Base-by-base conservation (phyloP, 1,140 invertebrate species). In the Physella acuta region DNA sequence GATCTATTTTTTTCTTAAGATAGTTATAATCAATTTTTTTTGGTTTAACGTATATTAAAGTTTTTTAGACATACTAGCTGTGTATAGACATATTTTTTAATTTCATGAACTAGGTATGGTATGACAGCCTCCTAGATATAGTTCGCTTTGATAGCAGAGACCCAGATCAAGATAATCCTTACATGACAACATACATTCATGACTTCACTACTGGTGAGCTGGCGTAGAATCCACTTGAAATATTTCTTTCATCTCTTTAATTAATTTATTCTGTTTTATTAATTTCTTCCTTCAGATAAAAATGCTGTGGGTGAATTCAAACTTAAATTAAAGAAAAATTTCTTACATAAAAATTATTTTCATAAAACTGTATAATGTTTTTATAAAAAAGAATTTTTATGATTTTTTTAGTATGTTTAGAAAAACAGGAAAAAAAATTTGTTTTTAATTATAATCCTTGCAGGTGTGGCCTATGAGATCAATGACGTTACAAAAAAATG, bases 401-500 rank as follows among this genome's bases (percentile, higher is more conserved):
- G 52, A 8, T 5, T 24, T 8, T 53, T 24, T 53, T 53, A 8
- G 5, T 8, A 8, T 14, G n/a, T 49, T 49, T 49, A 49, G 11
- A 14, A 49, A 14, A 14, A n/a, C 44, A 49, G n/a, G 44, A 14
- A 49, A 14, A 11, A 49, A 49, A 49, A 56, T 56, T 28, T 56
- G 20, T 44, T 44, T 11, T 44, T 11, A 44, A 44, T 44, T 11
- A 20, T 11, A 44, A 44, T 11, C 20, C 8, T 44, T n/a, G n/a
- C 36, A 61, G 59, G 59, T 5, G 36, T 61, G 36, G 59, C 39
- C 26, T 64, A 64, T 28, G 1, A 64, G 37, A 64, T 64, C n/a
- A 64, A 64, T 52, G 17, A 64, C n/a, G 62, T 51, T 17, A 64
- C 62, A 30, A 14, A 52, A 24, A 28, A 64, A 64, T 64, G 62